phyloP scores from a whole-genome alignment of 2,888 invertebrate species.

The Corbicula japonica region DNA sequence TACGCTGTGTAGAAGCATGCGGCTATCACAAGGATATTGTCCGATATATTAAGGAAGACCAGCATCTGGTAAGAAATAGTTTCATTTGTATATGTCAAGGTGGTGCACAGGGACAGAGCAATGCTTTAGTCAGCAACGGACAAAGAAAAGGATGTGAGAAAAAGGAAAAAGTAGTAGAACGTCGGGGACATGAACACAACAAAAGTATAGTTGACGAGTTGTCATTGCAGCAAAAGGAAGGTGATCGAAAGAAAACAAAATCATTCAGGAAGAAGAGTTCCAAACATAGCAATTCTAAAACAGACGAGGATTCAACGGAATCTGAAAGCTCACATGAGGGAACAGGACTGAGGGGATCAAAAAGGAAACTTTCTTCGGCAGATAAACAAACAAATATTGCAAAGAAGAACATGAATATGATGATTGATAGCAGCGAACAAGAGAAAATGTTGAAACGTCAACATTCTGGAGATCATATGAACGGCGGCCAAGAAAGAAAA shows the following conservation, averaged over 20 bases:
- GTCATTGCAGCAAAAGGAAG: neutral
- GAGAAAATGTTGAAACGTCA: neutral
- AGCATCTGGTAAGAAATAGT: neutral
- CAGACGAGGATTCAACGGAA: too few relatives aligned
- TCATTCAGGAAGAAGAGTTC: too few relatives aligned
- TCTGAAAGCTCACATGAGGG: neutral
- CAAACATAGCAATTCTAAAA: too few relatives aligned
- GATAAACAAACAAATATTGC: neutral
- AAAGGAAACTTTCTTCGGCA: neutral
- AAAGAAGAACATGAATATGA: neutral
- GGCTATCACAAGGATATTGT: constrained; percentile 7
- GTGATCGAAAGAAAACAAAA: too few relatives aligned
- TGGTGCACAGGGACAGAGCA: neutral
- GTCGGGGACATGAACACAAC: neutral
- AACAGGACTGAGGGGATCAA: neutral
- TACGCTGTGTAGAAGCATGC: too few relatives aligned
- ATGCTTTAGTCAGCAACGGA: neutral
- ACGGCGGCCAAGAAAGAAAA: too few relatives aligned
- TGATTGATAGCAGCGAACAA: neutral
- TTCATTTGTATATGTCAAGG: constrained; percentile 3
- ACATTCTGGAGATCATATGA: neutral
- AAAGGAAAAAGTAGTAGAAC: neutral
- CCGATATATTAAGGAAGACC: neutral
- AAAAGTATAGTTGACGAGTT: neutral
- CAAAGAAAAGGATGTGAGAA: neutral